Percentiles rank a stretch among this genome's conserved stretches.
Conservation (phyloP, 1,140 invertebrate species). For the Drosophila watanabei region DNA sequence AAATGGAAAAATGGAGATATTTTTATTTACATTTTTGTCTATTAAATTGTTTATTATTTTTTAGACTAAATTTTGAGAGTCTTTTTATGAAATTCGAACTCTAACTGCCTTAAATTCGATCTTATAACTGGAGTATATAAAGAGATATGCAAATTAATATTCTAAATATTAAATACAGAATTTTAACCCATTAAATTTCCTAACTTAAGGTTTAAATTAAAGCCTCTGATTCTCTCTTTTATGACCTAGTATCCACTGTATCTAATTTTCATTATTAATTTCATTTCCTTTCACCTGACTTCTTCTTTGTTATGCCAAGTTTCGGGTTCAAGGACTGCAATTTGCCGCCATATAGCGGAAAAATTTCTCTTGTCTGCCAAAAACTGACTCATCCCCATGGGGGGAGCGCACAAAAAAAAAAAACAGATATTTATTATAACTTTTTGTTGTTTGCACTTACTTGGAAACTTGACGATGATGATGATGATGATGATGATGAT, state of each 20-base stretch:
- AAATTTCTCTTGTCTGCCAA: conserved; percentile 41
- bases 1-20: too few species aligned
- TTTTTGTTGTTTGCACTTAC: conserved; percentile 54
- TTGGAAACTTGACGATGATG: conserved; percentile 49
- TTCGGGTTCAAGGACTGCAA: conserved; percentile 44
- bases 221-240: neutral
- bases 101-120: too few species aligned
- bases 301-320: conserved; percentile 1
- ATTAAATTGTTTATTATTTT: too few species aligned
- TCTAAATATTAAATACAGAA: neutral
- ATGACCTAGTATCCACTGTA: neutral
- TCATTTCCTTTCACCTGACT: conserved; percentile 3
- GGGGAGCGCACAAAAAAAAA: neutral
- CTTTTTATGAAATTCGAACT: too few species aligned
- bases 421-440: conserved; percentile 18
- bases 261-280: conserved; percentile 28
- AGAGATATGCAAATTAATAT: neutral
- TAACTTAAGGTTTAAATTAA: too few species aligned
- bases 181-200: neutral
- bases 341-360: neutral
- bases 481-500: conserved; percentile 8
- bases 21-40: too few species aligned
- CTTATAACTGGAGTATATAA: too few species aligned
- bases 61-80: too few species aligned
- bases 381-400: conserved; percentile 37